These are phyloP conservation scores for Rhizoglyphus robini DNA, from an alignment of 1,140 invertebrate genomes.

Conservation along the genomic window DNA sequence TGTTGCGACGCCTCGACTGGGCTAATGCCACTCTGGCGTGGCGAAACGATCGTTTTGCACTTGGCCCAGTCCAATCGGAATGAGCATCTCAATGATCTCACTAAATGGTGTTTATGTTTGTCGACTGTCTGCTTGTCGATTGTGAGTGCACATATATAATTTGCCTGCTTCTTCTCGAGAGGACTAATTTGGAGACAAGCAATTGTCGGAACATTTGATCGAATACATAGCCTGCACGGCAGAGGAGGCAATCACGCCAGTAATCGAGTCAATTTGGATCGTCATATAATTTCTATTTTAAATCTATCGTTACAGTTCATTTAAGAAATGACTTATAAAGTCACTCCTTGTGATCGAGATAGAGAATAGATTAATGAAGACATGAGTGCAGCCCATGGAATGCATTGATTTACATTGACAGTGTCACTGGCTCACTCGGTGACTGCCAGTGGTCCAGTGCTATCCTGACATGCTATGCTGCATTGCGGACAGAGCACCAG, in stretches of 20 bases:
- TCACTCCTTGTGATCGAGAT: neutral
- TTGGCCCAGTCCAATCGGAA: too few relatives aligned
- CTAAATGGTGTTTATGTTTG: too few relatives aligned
- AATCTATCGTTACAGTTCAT: slow-evolving; percentile 1
- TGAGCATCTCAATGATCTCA: too few relatives aligned
- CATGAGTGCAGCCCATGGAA: neutral
- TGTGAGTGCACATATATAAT: too few relatives aligned
- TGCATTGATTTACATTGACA: slow-evolving; percentile 4
- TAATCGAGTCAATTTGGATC: slow-evolving; percentile 11
- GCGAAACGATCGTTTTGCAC: too few relatives aligned
- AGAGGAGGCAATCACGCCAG: neutral
- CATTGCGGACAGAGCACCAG: neutral
- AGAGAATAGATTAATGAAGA: slow-evolving; percentile 11
- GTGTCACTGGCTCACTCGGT: too few relatives aligned
- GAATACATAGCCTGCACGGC: neutral
- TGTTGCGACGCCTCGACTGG: too few relatives aligned
- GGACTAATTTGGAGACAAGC: slow-evolving; percentile 6
- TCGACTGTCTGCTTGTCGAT: too few relatives aligned
- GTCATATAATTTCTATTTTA: slow-evolving; percentile 1
- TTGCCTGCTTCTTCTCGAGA: too few relatives aligned
- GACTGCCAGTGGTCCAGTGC: too few relatives aligned
- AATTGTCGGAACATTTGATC: slow-evolving; percentile 1
- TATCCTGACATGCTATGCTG: too few relatives aligned
- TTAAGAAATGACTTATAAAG: slow-evolving; percentile 3
- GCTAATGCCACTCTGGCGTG: too few relatives aligned